A percentile compares a stretch with the other conserved stretches of the same genome.
Conservation (phyloP, 2,888 invertebrate species). For the Platycnemis pennipes region DNA sequence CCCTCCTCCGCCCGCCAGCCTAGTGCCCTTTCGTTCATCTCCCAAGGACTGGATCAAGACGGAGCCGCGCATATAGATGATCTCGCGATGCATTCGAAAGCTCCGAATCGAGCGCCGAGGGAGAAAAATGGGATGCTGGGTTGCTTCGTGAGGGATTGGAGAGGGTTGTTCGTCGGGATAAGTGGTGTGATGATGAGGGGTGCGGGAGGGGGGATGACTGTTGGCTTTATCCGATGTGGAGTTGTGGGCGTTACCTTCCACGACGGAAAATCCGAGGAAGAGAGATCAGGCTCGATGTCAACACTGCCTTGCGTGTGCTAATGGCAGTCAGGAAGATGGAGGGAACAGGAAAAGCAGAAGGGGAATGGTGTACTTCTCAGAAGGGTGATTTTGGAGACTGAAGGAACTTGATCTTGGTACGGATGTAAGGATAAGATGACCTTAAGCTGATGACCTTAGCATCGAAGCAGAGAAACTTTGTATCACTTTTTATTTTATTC, state of each 20-base stretch:
- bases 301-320: neutral
- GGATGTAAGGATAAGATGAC: neutral
- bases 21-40: neutral
- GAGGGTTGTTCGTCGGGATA: neutral
- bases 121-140: neutral
- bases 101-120: neutral
- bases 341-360: neutral
- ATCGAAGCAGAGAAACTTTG: neutral
- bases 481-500: no score
- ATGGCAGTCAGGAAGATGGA: neutral
- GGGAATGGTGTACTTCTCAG: neutral
- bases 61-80: constrained; percentile 11
- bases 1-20: neutral
- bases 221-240: neutral
- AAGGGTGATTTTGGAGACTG: neutral
- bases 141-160: neutral
- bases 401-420: neutral
- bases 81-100: neutral
- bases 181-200: neutral
- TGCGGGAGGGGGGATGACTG: neutral
- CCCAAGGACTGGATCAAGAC: neutral
- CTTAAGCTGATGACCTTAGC: neutral
- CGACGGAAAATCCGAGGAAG: neutral
- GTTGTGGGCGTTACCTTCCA: neutral
- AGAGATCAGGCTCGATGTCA: neutral